Base-by-base conservation (phyloP, 2,113 vertebrate species). In the Sclerurus mexicanus region DNA sequence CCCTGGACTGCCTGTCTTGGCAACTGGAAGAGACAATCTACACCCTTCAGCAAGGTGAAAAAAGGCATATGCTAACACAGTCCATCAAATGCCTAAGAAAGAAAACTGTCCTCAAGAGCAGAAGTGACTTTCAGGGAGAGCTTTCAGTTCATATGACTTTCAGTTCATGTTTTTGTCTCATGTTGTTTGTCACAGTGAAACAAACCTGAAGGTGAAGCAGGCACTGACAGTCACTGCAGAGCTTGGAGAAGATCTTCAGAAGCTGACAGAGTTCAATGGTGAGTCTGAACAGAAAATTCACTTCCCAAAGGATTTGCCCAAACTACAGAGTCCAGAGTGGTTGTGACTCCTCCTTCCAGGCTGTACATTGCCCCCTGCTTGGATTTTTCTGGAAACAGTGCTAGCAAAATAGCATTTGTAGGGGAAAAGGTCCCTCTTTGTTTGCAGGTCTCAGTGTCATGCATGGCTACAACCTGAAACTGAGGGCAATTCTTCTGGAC, bases 181-280 rank as follows among this genome's bases (percentile, higher is more conserved):
- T n/a, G 22, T 66, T 44, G 24, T 95, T 86, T 94, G 7, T 94
- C 91, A 21, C 88, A 99, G 99, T 68, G 99, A 99, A 97, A 99
- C 99, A 59, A 99, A 99, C 89, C 97, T 99, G 95, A 99, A 99
- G 96, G 99, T 99, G 96, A 99, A 99, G 80, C 99, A 99, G 97
- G 98, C 99, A 24, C 82, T 99, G 96, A 98, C 98, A 6, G 85
- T 98, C 40, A 99, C 99, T 19, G 98, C 98, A 47, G 98, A 98
- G 8, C 68, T 99, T 95, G 98, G 98, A 72, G 98, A 98, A 89
- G 87, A 97, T 85, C 97, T 98, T 37, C 95, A 98, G 14, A 95
- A 85, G 16, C 98, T 99, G 67, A 98, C 98, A 27, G 68, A 86
- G 25, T 99, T 99, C 92, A 97, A 98, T 22, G 99, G 99, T 99